Base-by-base conservation (phyloP, 2,888 invertebrate genomes). In the Meiosimyza decipiens region DNA sequence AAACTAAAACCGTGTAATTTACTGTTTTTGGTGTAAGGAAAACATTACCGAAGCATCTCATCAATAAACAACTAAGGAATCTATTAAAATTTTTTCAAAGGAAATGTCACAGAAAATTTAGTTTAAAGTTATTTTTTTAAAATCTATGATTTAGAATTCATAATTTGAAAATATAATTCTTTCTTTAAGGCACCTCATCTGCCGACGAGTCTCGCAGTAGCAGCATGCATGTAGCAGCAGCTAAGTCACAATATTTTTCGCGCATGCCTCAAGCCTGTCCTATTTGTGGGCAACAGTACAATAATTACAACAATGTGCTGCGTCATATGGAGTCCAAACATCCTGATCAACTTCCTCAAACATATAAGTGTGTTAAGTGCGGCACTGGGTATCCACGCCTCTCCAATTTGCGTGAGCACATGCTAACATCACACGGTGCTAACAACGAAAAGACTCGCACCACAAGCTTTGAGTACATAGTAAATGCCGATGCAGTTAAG, bases 291-390 rank as follows among this genome's bases (percentile, higher is more conserved):
- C 86, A 86, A 71, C 86, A 86, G 73, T 87, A 87, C 74, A 87
- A 87, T 69, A 87, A 87, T 76, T 87, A 87, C 69, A 87, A 87
- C 76, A 87, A 87, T 75, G 87, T 87, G 28, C 76, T 87, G 65
- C 83, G 87, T 0, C 87, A 87, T 73, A 87, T 87, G 87, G 87
- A 87, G 77, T 84, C 86, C 2, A 87, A 87, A 74, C 87, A 87
- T 82, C 87, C 87, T 0, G 86, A 87, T 74, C 87, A 87, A 74
- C 76, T 87, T 74, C 87, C 87, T 12, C 84, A 86, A 71, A 86
- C 86, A 0, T 87, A 87, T 77, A 86, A 86, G 72, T 87, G 87
- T 72, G 85, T 86, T 1, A 82, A 83, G 4, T 87, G 87, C 63
- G 80, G 85, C 12, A 80, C 82, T 33, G 87, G 87, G 13, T 87